These are phyloP conservation scores for Hexactinellida sp. DNA, from an alignment of 37 sponge, comb jelly and placozoan species.

Conservation along the genomic window DNA sequence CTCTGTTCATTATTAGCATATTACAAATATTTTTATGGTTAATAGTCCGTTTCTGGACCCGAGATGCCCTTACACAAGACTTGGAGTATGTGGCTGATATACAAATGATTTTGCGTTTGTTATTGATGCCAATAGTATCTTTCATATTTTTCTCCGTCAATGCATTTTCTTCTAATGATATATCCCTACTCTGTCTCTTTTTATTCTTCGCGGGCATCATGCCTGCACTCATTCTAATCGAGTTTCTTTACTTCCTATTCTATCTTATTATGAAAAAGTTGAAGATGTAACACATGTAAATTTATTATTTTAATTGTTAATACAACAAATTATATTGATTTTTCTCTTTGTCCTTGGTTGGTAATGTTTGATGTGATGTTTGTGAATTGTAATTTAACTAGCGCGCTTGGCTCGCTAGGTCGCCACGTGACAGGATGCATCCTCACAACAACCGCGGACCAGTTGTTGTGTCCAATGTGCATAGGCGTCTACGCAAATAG, in stretches of 20 bases:
- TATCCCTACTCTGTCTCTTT: neutral
- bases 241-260: neutral
- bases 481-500: no score
- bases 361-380: no score
- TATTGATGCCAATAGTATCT: neutral
- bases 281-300: no score
- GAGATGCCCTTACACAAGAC: neutral
- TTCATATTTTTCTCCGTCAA: neutral
- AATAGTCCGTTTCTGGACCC: neutral
- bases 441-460: no score
- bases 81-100: neutral
- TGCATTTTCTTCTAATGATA: neutral
- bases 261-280: neutral
- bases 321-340: no score
- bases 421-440: no score
- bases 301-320: no score
- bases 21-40: neutral
- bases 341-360: no score
- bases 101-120: neutral
- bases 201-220: neutral
- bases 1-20: neutral
- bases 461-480: no score
- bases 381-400: no score
- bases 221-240: neutral
- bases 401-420: no score